Evolutionary conservation across 1,140 invertebrate species (phyloP).

Genomic region (Uloborus diversus): DNA sequence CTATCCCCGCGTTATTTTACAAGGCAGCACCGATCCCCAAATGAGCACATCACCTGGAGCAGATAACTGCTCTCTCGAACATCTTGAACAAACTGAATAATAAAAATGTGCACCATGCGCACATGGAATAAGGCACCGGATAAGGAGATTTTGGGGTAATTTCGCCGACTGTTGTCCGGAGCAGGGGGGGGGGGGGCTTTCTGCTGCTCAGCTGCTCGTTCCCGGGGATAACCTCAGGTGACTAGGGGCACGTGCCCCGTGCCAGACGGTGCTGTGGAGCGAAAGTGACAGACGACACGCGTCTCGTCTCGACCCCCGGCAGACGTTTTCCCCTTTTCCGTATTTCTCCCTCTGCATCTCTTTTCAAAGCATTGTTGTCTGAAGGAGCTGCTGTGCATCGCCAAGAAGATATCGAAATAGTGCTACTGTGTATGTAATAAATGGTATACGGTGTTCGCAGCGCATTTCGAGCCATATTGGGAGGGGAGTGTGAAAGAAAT

Average conservation of each 20-base stretch:
- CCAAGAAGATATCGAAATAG: neutral
- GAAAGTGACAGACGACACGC: constrained; percentile 52
- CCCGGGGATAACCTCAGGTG: constrained; percentile 15
- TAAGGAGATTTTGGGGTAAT: constrained; percentile 28
- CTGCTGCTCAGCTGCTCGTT: constrained; percentile 18
- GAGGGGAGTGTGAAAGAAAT: too few relatives aligned
- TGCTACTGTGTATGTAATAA: neutral
- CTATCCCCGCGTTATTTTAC: too few relatives aligned
- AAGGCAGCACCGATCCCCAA: neutral
- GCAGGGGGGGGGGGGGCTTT: neutral
- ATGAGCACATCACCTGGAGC: constrained; percentile 33
- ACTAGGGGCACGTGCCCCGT: constrained; percentile 31
- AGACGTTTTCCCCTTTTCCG: neutral
- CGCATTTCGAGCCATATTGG: too few relatives aligned
- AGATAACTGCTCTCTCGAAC: constrained; percentile 21
- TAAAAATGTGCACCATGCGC: neutral
- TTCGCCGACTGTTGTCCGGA: constrained; percentile 14
- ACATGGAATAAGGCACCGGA: constrained; percentile 25
- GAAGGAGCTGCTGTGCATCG: neutral
- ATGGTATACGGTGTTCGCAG: too few relatives aligned
- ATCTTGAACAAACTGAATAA: constrained; percentile 26
- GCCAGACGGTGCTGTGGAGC: constrained; percentile 25
- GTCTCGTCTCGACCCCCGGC: neutral
- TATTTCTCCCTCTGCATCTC: neutral
- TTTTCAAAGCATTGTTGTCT: neutral